Evolutionary conservation across 2,113 vertebrate genomes (phyloP).

Genomic region (Datnioides undecimradiatus): DNA sequence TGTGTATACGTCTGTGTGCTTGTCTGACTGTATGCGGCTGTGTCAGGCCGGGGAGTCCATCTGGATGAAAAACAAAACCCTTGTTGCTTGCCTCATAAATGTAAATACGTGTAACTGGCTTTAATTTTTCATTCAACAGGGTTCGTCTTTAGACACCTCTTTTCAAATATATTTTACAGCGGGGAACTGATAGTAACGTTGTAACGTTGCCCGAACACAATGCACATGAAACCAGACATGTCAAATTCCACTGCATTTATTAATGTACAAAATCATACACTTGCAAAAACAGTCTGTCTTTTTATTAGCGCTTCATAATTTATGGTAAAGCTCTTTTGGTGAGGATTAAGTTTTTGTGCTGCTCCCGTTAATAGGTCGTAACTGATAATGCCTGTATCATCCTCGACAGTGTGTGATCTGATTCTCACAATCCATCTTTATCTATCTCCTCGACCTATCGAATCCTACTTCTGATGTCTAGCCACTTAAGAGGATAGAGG

Average conservation of each 20-base stretch:
- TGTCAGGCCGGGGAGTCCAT: slow-evolving; percentile 83
- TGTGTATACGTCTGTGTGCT: slow-evolving; percentile 63
- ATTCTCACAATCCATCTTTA: slow-evolving; percentile 76
- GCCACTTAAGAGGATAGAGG: slow-evolving; percentile 82
- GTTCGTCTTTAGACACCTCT: slow-evolving; percentile 72
- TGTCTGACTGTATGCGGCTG: slow-evolving; percentile 69
- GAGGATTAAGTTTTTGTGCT: slow-evolving; percentile 75
- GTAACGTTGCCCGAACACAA: slow-evolving; percentile 17
- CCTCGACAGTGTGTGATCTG: slow-evolving; percentile 59
- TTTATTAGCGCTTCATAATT: slow-evolving; percentile 60
- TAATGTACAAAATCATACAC: slow-evolving; percentile 35
- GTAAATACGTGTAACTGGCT: slow-evolving; percentile 85
- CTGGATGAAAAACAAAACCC: slow-evolving; percentile 85
- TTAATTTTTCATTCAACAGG: slow-evolving; percentile 78
- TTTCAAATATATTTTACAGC: slow-evolving; percentile 62
- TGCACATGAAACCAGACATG: slow-evolving; percentile 5
- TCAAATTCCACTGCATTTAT: slow-evolving; percentile 26
- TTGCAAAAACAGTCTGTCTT: slow-evolving; percentile 47
- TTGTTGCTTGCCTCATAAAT: slow-evolving; percentile 82
- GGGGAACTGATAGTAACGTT: slow-evolving; percentile 33
- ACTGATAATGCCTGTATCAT: slow-evolving; percentile 73
- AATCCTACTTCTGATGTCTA: slow-evolving; percentile 68
- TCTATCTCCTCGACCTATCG: slow-evolving; percentile 66
- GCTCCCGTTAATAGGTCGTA: slow-evolving; percentile 67
- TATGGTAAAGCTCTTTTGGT: slow-evolving; percentile 72